Evolutionary conservation across 2,888 invertebrate species (phyloP).

Genomic region (Drosophila ustulata): DNA sequence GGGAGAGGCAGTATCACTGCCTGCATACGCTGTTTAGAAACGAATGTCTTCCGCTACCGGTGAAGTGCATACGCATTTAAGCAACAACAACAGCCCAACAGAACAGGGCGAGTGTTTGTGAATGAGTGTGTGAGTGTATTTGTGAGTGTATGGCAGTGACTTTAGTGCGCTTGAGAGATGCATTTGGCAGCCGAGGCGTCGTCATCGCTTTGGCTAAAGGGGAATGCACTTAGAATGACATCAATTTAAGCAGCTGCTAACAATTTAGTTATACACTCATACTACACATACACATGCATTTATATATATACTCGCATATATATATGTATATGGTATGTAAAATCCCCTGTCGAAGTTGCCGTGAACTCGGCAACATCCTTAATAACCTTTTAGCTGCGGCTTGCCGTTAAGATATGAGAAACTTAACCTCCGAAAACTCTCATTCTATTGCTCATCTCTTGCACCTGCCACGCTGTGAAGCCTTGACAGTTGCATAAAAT

Average conservation of each 20-base stretch:
- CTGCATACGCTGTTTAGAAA: constrained; percentile 65
- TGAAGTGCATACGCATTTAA: constrained; percentile 68
- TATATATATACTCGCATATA: neutral
- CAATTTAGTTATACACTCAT: constrained; percentile 42
- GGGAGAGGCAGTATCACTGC: constrained; percentile 34
- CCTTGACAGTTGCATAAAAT: constrained; percentile 21
- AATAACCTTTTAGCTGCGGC: constrained; percentile 39
- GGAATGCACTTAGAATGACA: constrained; percentile 64
- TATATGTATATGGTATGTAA: neutral
- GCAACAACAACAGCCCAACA: constrained; percentile 55
- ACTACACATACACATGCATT: neutral
- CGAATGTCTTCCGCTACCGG: constrained; percentile 68
- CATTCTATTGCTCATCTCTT: neutral
- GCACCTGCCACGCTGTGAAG: constrained; percentile 10
- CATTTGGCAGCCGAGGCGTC: constrained; percentile 54
- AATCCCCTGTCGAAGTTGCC: neutral
- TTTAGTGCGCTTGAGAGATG: constrained; percentile 46
- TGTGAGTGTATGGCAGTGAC: constrained; percentile 4
- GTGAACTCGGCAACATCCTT: constrained; percentile 21
- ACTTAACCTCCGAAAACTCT: neutral
- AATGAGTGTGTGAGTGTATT: constrained; percentile 4
- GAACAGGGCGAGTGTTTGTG: neutral
- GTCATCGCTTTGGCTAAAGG: constrained; percentile 37
- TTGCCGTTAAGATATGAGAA: constrained; percentile 32
- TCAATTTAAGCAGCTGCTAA: constrained; percentile 61